These are phyloP conservation scores for Cephus pulcher DNA, from an alignment of 2,888 invertebrate species.

Conservation along the genomic window DNA sequence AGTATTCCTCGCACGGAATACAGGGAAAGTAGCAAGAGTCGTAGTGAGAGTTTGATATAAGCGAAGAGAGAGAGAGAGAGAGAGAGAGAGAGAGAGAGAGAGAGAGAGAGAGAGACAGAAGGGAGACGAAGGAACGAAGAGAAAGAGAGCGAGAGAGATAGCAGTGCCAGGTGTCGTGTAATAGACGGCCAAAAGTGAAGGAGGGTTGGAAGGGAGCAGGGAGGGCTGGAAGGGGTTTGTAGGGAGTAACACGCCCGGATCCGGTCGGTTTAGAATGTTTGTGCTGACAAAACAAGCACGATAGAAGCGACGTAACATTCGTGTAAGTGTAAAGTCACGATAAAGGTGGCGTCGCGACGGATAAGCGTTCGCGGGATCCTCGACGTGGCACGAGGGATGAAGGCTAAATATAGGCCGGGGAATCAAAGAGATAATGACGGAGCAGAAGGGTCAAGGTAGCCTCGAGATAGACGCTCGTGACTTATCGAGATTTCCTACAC, in stretches of 20 bases:
- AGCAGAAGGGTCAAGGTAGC: constrained; percentile 11
- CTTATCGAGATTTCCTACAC: background rate
- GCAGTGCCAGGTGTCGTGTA: background rate
- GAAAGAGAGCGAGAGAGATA: background rate
- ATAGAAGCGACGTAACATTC: constrained; percentile 11
- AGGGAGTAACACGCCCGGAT: background rate
- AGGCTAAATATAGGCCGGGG: constrained; percentile 23
- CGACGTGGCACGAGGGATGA: constrained; percentile 15
- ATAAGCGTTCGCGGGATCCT: background rate
- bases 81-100: background rate
- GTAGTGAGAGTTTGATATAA: too few relatives aligned
- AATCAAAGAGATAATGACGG: constrained; percentile 16
- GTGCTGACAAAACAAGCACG: constrained; percentile 16
- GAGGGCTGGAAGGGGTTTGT: background rate
- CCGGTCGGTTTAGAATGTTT: constrained; percentile 5
- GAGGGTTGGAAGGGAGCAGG: background rate
- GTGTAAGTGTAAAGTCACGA: constrained; percentile 38
- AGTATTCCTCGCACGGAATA: too few relatives aligned
- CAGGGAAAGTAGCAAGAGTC: too few relatives aligned
- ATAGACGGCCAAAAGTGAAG: background rate
- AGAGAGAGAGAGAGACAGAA: background rate
- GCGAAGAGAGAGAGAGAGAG: background rate
- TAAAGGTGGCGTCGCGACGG: constrained; percentile 26
- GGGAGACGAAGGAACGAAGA: background rate
- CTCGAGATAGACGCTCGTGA: background rate